Percentiles rank a stretch among this genome's conserved stretches.
Evolutionary conservation across 2,888 invertebrate species (phyloP).

Genomic region (Drosophila infuscata): DNA sequence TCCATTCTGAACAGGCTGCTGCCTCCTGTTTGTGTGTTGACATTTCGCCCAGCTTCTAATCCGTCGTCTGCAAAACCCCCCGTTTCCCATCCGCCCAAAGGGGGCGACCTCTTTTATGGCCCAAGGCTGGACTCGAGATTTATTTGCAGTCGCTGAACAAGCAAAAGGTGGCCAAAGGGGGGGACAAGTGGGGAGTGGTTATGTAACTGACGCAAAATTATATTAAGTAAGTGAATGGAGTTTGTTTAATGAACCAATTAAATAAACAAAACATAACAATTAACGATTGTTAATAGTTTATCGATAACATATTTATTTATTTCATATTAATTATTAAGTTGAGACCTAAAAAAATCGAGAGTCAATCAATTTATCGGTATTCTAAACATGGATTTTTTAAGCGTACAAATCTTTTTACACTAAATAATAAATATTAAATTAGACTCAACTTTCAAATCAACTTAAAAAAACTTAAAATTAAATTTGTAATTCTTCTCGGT

Average conservation of each 20-base stretch:
- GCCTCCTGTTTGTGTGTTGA: constrained; percentile 43
- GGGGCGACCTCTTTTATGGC: constrained; percentile 32
- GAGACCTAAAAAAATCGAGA: background rate
- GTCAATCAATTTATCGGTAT: background rate
- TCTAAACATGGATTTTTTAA: background rate
- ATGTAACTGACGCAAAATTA: background rate
- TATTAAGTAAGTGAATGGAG: constrained; percentile 2
- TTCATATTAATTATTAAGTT: background rate
- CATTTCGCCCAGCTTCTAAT: constrained; percentile 55
- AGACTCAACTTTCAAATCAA: background rate
- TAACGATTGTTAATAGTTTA: background rate
- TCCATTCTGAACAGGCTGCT: constrained; percentile 13
- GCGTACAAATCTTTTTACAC: accelerated
- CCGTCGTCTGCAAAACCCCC: constrained; percentile 29
- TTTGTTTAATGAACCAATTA: constrained; percentile 4
- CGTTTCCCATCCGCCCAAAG: background rate
- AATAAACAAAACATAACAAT: background rate
- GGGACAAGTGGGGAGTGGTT: background rate
- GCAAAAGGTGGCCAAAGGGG: background rate
- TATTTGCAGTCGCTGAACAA: constrained; percentile 46
- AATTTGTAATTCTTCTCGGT: background rate
- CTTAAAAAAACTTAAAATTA: too few relatives aligned
- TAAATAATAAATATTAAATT: background rate
- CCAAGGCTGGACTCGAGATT: constrained; percentile 37
- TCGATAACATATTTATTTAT: background rate